Evolutionary conservation across 2,113 vertebrate species (phyloP), one percentile per base, ranked within the genome.

Genomic region (Colinus virginianus): DNA sequence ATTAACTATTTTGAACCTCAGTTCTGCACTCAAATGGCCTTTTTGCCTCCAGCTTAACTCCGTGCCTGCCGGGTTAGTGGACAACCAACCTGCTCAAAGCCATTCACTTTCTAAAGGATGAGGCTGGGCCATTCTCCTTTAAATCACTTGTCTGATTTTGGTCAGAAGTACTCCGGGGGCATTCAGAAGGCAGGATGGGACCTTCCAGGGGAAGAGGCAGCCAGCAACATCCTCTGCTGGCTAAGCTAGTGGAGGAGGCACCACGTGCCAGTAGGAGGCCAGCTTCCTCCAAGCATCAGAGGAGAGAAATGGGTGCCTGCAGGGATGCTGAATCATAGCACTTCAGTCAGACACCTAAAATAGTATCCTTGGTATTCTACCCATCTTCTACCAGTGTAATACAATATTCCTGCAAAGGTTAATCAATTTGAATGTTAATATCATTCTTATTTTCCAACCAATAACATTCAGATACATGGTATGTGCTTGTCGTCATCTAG

Each of bases 371-470:
- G 71, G 34, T 94, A 78, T 63, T 77, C 55, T 82, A 6, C 38
- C 69, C 32, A 36, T 83, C 81, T 84, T 93, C 34, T 90, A 34
- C 23, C 69, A 53, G 11, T 78, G 42, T 70, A 75, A 91, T 89
- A 87, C 7, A 9, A 85, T 70, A 75, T 28, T 22, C 42, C 30
- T 92, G 77, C 82, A 96, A 97, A 96, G 42, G 71, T 95, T 97
- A 95, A 94, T 93, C 61, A 84, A 84, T 94, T 81, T 94, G 70
- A 93, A 90, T 88, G 84, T 86, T 96, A 94, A 84, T 94, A 95
- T 74, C 5, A 87, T 92, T 94, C 58, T 90, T 87, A 83, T 88
- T 95, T 90, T 92, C 78, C 67, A 90, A 6, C 68, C 45, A 59
- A 26, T 96, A 89, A 79, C 84, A 91, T 96, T 87, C 67, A 91